Percentiles rank a stretch among this genome's conserved stretches.
phyloP scores from a whole-genome alignment of 2,113 vertebrate genomes.

The Grammomys surdaster region DNA sequence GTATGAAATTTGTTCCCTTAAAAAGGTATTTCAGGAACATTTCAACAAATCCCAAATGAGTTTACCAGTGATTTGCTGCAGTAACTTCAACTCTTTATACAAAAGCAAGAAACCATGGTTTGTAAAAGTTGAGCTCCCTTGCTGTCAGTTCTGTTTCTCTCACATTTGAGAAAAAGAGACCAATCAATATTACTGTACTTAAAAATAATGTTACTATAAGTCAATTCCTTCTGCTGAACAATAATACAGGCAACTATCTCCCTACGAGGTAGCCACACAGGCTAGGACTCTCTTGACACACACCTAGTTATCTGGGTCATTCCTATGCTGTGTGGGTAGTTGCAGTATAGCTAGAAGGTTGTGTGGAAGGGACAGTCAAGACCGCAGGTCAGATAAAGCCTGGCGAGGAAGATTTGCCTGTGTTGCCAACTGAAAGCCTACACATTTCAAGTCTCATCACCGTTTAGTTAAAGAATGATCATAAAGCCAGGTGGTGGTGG shows the following conservation, averaged over 20 bases:
- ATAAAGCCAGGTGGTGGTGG: background rate
- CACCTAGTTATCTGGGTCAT: background rate
- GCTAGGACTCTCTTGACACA: constrained; percentile 42
- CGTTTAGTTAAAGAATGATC: constrained; percentile 18
- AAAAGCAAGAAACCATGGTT: constrained; percentile 32
- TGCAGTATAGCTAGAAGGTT: background rate
- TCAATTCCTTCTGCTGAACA: constrained; percentile 62
- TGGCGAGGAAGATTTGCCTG: background rate
- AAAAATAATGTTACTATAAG: constrained; percentile 72
- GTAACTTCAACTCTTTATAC: constrained; percentile 28
- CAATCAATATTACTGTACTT: constrained; percentile 77
- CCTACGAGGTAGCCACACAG: constrained; percentile 1
- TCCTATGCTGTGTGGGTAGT: background rate
- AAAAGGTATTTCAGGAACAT: constrained; percentile 2
- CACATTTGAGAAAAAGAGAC: constrained; percentile 72
- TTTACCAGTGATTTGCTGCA: background rate
- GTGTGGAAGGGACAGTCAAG: accelerated
- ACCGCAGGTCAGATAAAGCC: background rate
- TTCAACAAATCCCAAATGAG: constrained; percentile 1
- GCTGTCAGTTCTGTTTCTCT: constrained; percentile 39
- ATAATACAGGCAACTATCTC: constrained; percentile 13
- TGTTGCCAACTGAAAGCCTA: background rate
- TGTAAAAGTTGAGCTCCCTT: constrained; percentile 51
- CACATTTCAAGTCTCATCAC: constrained; percentile 5
- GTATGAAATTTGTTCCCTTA: constrained; percentile 32